These are phyloP conservation scores for Formicarius rufipectus DNA, from an alignment of 2,113 vertebrate genomes.

Conservation along the genomic window DNA sequence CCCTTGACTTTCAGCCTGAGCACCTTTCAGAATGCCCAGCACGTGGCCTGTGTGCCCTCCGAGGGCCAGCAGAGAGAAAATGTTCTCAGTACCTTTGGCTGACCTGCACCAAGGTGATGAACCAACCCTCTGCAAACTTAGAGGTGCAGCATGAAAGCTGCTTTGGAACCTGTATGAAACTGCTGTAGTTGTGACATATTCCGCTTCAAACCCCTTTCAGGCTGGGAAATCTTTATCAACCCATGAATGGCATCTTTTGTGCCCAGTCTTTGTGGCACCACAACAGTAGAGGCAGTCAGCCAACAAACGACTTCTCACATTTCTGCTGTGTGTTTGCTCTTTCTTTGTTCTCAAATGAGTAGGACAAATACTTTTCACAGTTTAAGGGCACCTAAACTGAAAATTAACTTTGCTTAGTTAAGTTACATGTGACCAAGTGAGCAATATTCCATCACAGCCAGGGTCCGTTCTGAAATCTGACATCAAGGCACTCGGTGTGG, in stretches of 20 bases:
- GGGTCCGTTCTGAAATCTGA: not conserved
- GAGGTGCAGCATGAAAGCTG: not conserved
- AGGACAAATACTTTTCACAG: not conserved
- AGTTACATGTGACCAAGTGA: not conserved
- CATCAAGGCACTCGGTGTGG: not conserved
- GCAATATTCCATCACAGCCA: not conserved
- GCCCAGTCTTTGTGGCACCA: not conserved
- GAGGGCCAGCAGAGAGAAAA: not conserved
- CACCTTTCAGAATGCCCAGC: not conserved
- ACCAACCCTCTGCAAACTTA: not conserved
- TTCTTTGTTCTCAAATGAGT: not conserved
- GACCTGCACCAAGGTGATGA: not conserved
- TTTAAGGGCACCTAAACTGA: not conserved
- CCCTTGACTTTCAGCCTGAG: not conserved
- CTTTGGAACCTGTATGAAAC: not conserved
- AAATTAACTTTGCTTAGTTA: not conserved
- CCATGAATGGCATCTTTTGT: not conserved
- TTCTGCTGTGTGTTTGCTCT: not conserved
- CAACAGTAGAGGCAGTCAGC: not conserved
- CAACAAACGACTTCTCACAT: not conserved
- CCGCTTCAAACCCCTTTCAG: not conserved
- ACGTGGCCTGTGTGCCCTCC: not conserved
- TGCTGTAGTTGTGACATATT: fast-evolving
- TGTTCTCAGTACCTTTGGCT: not conserved
- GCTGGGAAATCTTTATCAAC: not conserved